phyloP scores from a whole-genome alignment of 2,797 vertebrate genomes.

The Pseudocheirus occidentalis region DNA sequence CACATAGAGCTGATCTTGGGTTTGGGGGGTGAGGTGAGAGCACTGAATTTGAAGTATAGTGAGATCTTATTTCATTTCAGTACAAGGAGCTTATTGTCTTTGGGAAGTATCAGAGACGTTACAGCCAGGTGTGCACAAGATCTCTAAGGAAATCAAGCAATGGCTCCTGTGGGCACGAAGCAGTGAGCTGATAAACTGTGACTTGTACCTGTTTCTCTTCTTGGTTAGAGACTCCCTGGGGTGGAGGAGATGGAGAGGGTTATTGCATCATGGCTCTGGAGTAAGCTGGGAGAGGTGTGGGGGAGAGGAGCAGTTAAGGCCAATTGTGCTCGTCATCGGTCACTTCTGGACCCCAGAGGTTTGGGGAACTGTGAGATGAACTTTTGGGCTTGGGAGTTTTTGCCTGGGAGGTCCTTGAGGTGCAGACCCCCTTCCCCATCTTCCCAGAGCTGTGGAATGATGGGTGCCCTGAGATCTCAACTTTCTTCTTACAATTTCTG shows the following conservation, averaged over 20 bases:
- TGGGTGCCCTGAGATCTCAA: slow-evolving; percentile 23
- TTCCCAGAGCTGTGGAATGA: background rate
- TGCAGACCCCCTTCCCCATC: slow-evolving; percentile 7
- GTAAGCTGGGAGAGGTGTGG: background rate
- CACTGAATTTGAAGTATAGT: slow-evolving; percentile 2
- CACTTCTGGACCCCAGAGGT: slow-evolving; percentile 14
- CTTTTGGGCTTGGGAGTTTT: slow-evolving; percentile 23
- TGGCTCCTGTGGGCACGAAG: background rate
- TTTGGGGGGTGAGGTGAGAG: background rate
- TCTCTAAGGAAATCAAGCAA: background rate
- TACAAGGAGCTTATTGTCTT: background rate
- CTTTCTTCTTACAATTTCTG: slow-evolving; percentile 60
- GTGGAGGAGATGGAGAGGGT: background rate
- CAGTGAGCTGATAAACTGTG: background rate
- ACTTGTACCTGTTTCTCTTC: background rate
- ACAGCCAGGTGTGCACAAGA: background rate
- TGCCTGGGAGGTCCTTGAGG: background rate
- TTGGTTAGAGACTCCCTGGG: background rate
- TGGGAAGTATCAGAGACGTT: slow-evolving; percentile 15
- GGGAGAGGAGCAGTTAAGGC: background rate
- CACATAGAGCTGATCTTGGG: background rate
- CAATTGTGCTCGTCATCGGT: background rate
- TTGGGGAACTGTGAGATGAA: background rate
- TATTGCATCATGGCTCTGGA: background rate
- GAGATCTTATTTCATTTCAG: slow-evolving; percentile 15